phyloP scores from a whole-genome alignment of 2,113 vertebrate genomes.

The Corynorhinus townsendii region DNA sequence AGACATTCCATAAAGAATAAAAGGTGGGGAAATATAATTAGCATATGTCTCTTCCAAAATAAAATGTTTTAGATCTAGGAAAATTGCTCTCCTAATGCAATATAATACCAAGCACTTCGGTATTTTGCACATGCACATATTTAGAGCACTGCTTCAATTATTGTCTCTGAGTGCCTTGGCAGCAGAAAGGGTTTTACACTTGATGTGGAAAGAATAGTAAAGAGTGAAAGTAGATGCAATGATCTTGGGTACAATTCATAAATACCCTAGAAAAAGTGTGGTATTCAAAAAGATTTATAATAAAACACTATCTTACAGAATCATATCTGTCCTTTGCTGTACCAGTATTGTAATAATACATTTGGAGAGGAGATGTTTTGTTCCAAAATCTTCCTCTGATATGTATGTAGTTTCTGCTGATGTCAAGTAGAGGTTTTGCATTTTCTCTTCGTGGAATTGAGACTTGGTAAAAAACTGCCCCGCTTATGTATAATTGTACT shows the following conservation, averaged over 20 bases:
- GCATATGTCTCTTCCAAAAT: background rate
- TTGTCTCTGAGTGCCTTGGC: background rate
- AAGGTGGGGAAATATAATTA: background rate
- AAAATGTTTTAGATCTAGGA: background rate
- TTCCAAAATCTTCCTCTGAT: background rate
- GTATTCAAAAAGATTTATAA: background rate
- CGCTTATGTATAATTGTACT: constrained; percentile 17
- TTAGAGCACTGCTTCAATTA: background rate
- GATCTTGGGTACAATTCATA: background rate
- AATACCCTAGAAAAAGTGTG: background rate
- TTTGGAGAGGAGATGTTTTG: background rate
- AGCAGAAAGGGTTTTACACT: background rate
- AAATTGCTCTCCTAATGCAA: background rate
- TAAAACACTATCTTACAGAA: background rate
- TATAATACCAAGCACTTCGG: background rate
- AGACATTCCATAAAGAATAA: background rate
- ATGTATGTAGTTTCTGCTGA: background rate
- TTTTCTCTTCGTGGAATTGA: background rate
- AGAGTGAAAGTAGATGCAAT: background rate
- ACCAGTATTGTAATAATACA: background rate
- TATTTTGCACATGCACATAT: background rate
- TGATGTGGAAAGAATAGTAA: background rate
- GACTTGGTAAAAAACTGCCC: background rate
- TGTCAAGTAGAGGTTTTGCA: background rate
- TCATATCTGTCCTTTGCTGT: background rate